Evolutionary conservation across 2,113 vertebrate genomes (phyloP).

Genomic region (Xyrauchen texanus): DNA sequence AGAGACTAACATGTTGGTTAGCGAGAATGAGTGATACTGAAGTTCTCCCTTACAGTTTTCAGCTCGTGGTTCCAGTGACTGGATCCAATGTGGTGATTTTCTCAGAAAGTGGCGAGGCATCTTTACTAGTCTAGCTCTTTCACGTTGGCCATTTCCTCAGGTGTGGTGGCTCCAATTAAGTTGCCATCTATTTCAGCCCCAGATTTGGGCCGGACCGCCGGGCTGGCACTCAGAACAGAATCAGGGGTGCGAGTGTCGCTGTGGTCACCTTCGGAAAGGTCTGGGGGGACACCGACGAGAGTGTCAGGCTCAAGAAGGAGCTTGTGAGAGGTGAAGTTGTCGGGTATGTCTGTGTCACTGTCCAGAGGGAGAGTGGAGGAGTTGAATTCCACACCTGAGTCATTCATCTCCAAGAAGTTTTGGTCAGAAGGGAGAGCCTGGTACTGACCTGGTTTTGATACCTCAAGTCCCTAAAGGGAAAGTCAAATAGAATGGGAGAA

Average conservation of each 20-base stretch:
- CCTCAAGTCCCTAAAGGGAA: slow-evolving; percentile 67
- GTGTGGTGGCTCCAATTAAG: slow-evolving; percentile 45
- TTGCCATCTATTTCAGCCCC: slow-evolving; percentile 52
- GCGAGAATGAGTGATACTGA: neutral
- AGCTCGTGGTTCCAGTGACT: slow-evolving; percentile 26
- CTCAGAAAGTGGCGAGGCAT: slow-evolving; percentile 1
- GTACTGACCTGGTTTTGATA: slow-evolving; percentile 71
- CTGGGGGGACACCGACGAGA: slow-evolving; percentile 51
- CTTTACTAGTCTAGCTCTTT: slow-evolving; percentile 18
- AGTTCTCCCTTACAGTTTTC: neutral
- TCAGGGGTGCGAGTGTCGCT: slow-evolving; percentile 64
- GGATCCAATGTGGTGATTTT: slow-evolving; percentile 12
- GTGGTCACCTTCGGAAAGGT: slow-evolving; percentile 51
- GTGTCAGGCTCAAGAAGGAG: slow-evolving; percentile 64
- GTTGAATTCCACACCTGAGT: slow-evolving; percentile 73
- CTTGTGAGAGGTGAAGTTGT: slow-evolving; percentile 68
- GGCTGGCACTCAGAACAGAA: slow-evolving; percentile 63
- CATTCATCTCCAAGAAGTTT: slow-evolving; percentile 71
- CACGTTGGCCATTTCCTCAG: slow-evolving; percentile 52
- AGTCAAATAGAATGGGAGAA: neutral
- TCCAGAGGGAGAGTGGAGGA: slow-evolving; percentile 64
- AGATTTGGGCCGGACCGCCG: slow-evolving; percentile 52
- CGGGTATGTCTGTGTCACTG: slow-evolving; percentile 69
- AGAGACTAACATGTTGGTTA: neutral
- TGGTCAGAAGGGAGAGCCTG: slow-evolving; percentile 64